phyloP scores from a whole-genome alignment of 2,888 invertebrate genomes.

The Alitta virens region DNA sequence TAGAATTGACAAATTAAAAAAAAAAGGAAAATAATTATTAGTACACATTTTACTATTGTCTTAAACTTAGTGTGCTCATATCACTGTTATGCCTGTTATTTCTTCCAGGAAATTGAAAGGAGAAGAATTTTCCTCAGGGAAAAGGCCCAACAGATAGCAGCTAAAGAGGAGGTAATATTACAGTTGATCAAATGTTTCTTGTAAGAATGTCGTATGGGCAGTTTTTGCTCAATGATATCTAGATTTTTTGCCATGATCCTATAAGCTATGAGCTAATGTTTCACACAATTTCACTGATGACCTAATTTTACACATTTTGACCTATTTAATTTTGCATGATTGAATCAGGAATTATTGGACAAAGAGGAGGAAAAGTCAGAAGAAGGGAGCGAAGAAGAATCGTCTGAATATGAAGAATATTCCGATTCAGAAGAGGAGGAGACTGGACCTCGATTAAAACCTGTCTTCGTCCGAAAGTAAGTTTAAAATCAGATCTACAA shows the following conservation, averaged over 20 bases:
- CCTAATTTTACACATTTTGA: neutral
- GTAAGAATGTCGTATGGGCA: too few species aligned
- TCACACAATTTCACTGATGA: neutral
- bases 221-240: too few species aligned
- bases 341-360: conserved; percentile 51
- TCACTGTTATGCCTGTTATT: neutral
- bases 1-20: too few species aligned
- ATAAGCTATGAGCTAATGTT: neutral
- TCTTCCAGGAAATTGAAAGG: conserved; percentile 63
- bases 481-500: too few species aligned
- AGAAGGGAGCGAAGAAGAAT: conserved; percentile 63
- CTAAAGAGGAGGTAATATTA: conserved; percentile 44
- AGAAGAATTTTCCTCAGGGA: conserved; percentile 71
- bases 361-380: conserved; percentile 50
- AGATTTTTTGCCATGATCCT: too few species aligned
- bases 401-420: conserved; percentile 68
- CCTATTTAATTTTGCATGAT: too few species aligned
- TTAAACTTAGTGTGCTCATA: neutral
- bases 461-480: conserved; percentile 85
- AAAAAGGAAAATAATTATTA: too few species aligned
- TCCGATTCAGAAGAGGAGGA: conserved; percentile 64
- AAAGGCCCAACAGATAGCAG: conserved; percentile 59
- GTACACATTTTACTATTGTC: too few species aligned
- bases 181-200: too few species aligned
- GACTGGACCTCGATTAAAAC: conserved; percentile 86